A percentile compares a stretch with the other conserved stretches of the same genome.
Evolutionary conservation across 2,113 vertebrate species (phyloP).

Genomic region (Leptocoma aspasia): DNA sequence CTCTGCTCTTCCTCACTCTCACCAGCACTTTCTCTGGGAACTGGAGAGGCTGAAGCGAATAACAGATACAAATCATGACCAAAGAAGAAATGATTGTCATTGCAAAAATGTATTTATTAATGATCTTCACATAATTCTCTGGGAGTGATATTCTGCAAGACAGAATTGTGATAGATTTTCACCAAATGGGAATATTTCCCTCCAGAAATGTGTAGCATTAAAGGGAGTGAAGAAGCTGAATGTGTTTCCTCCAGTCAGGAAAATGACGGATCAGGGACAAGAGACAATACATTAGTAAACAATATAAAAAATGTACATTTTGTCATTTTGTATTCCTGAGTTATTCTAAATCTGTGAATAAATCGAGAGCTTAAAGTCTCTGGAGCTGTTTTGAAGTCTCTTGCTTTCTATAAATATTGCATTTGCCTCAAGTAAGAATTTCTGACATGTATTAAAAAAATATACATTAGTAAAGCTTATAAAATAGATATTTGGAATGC

Average conservation of each 20-base stretch:
- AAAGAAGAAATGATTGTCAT: conserved; percentile 50
- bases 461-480: conserved; percentile 68
- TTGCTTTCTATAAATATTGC: conserved; percentile 71
- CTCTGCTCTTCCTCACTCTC: not conserved
- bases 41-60: not conserved
- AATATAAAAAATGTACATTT: conserved; percentile 69
- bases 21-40: not conserved
- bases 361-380: conserved; percentile 64
- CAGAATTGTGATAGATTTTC: conserved; percentile 63
- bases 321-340: conserved; percentile 68
- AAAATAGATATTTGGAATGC: conserved; percentile 65
- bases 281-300: conserved; percentile 65
- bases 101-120: conserved; percentile 59
- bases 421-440: conserved; percentile 68
- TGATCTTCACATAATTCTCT: conserved; percentile 58
- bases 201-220: conserved; percentile 63
- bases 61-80: conserved; percentile 46
- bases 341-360: conserved; percentile 66
- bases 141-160: conserved; percentile 44
- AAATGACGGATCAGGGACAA: conserved; percentile 66
- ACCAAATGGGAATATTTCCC: conserved; percentile 66
- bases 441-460: conserved; percentile 71
- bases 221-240: conserved; percentile 49
- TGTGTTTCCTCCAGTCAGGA: conserved; percentile 56
- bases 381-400: conserved; percentile 69